Base-by-base conservation (phyloP, 2,113 vertebrate genomes). In the western clawed frog (Xenopus tropicalis) region DNA sequence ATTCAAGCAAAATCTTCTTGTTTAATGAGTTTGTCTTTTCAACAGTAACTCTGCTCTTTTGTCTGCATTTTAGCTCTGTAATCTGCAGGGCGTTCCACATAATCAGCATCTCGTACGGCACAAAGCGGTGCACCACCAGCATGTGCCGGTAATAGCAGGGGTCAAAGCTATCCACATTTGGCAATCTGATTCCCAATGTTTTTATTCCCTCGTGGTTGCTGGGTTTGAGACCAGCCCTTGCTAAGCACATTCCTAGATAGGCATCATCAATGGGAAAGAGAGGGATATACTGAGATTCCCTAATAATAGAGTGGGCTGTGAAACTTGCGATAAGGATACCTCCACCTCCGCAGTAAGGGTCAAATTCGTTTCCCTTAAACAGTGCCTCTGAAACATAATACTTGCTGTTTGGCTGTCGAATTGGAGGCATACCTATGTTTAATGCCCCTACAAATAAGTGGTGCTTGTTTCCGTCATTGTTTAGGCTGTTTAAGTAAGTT, bases 221-320 rank as follows among this genome's bases (percentile, higher is more conserved):
- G 0, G 91, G 91, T 1, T 24, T 1, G 1, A 92, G 83, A 1
- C 88, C 86, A 13, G 88, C 91, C 48, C 83, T 85, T 24, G 82
- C 72, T 59, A 92, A 72, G 78, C 91, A 93, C 86, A 92, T 90
- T 21, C 91, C 91, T 79, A 92, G 82, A 78, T 89, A 93, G 17
- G 71, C 71, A 67, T 74, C 71, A 61, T 74, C 71, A 51, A 74
- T 74, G 4, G 71, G 71, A 29, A 74, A 59, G 9, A 74, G 51
- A 19, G 93, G 90, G 16, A 93, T 93, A 61, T 90, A 88, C 59
- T 85, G 78, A 11, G 90, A 90, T 85, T 86, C 87, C 0, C 78
- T 82, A 74, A 82, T 82, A 64, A 93, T 91, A 9, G 84, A 69
- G 20, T 51, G 65, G 7, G 87, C 85, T 13, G 91, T 90, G 46